Percentiles rank a stretch among this genome's conserved stretches.
Evolutionary conservation across 2,113 vertebrate genomes (phyloP).

Genomic region (Synodontis membranacea): DNA sequence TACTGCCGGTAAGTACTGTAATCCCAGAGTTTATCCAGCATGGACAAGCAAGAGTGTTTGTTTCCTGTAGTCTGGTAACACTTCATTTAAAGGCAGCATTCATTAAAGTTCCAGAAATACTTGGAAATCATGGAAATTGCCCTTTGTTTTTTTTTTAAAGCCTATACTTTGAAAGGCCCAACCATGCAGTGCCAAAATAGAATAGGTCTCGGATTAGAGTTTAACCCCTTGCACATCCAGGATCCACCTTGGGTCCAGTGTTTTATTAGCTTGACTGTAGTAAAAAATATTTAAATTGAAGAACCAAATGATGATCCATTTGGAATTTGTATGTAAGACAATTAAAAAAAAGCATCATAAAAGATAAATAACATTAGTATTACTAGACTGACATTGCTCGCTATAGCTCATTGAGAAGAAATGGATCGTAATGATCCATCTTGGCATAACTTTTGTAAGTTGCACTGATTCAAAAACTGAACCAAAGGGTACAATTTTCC

Average conservation of each 20-base stretch:
- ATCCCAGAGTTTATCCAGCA: slow-evolving; percentile 73
- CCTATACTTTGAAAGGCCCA: neutral
- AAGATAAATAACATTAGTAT: neutral
- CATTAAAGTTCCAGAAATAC: slow-evolving; percentile 59
- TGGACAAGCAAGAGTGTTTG: slow-evolving; percentile 78
- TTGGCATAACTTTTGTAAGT: neutral
- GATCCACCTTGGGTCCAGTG: neutral
- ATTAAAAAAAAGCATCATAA: neutral
- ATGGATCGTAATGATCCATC: neutral
- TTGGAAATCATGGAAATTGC: slow-evolving; percentile 65
- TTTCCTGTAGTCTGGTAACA: slow-evolving; percentile 78
- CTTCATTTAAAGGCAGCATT: slow-evolving; percentile 78
- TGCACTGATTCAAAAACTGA: neutral
- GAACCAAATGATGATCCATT: neutral
- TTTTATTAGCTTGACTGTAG: neutral
- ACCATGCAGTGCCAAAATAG: neutral
- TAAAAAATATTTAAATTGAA: neutral
- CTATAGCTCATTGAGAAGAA: neutral
- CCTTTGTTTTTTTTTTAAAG: neutral
- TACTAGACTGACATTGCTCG: neutral
- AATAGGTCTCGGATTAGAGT: neutral
- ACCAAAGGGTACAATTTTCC: slow-evolving; percentile 58
- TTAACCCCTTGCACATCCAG: too few relatives aligned
- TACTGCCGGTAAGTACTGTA: slow-evolving; percentile 77
- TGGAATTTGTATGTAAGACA: neutral